Conservation (phyloP, 37 sponge, comb jelly and placozoan genomes). For the Spongilla lacustris region DNA sequence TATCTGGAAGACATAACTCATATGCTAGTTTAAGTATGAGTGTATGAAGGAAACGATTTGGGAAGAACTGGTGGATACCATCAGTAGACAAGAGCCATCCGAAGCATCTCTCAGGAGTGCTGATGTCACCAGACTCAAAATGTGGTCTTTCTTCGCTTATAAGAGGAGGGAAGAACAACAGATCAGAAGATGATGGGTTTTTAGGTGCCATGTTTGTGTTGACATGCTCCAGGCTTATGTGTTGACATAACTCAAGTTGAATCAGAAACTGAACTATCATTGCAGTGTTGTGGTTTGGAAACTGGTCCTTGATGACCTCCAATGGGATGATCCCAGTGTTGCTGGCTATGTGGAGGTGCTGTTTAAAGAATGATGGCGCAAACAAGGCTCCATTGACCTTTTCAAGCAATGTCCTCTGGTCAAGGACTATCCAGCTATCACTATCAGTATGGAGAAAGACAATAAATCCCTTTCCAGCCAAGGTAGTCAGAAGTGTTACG, state of each 20-base stretch:
- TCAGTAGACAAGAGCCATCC: background rate
- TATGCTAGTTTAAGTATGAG: conserved; percentile 6
- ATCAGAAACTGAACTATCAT: conserved; percentile 4
- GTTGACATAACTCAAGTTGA: conserved; percentile 16
- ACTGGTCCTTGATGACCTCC: background rate
- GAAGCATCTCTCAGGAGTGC: background rate
- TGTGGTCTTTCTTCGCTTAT: conserved; percentile 5
- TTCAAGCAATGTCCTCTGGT: background rate
- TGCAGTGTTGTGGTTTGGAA: background rate
- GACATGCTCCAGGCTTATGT: background rate
- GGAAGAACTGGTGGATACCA: background rate
- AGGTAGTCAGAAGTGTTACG: background rate
- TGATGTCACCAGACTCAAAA: background rate
- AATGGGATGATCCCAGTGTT: conserved; percentile 7
- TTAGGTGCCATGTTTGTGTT: background rate
- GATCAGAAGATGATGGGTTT: background rate
- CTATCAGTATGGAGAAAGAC: background rate
- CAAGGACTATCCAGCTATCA: conserved; percentile 13
- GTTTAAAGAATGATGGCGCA: conserved; percentile 12
- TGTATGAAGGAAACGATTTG: background rate
- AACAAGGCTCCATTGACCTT: conserved; percentile 9
- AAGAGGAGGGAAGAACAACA: conserved; percentile 5
- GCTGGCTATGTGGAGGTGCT: background rate
- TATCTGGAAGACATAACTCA: background rate
- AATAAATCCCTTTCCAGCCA: conserved; percentile 3